Evolutionary conservation across 2,888 invertebrate species (phyloP), one percentile per base, ranked within the genome.

Genomic region (Xestia rhomboidea): DNA sequence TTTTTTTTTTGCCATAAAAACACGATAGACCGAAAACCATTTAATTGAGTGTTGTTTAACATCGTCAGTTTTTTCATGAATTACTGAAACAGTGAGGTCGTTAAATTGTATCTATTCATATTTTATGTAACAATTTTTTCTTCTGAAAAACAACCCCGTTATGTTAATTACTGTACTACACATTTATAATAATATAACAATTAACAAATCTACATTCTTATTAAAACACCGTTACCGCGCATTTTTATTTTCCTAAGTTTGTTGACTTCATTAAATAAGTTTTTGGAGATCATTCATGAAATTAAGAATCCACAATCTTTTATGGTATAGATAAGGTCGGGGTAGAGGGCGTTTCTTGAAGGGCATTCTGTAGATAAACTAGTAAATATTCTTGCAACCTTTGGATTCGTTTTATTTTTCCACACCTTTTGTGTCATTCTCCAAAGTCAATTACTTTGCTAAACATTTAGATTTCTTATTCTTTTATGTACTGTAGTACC

Each of bases 181-280:
- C 21, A 67, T 27, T 21, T 27, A 60, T 30, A 60, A 60, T 34
- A 51, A 44, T 44, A 15, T 24, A 46, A 46, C 15, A 57, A 78
- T 78, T 78, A 68, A 78, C 34, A 77, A 51, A 63, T 41, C 21
- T 18, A 27, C 30, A 18, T 77, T n/a, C 18, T 38, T 38, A 46
- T 38, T 11, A 27, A 51, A 64, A 77, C 44, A 18, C 75, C 15
- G 67, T 78, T 54, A 76, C 18, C 15, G 24, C 15, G 44, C 13
- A 46, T 78, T 34, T 54, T 30, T 18, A 18, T 54, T 34, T 38
- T 54, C 2, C 3, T 18, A 57, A 77, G 51, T 54, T 76, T 54
- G 18, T 62, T 75, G 62, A 62, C 76, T 76, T 30, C 10, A n/a
- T 21, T 11, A 2, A 46, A 24, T 3, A n/a, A 30, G 21, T 8